phyloP scores from a whole-genome alignment of 2,888 invertebrate genomes.

The Agonum fuliginosum region DNA sequence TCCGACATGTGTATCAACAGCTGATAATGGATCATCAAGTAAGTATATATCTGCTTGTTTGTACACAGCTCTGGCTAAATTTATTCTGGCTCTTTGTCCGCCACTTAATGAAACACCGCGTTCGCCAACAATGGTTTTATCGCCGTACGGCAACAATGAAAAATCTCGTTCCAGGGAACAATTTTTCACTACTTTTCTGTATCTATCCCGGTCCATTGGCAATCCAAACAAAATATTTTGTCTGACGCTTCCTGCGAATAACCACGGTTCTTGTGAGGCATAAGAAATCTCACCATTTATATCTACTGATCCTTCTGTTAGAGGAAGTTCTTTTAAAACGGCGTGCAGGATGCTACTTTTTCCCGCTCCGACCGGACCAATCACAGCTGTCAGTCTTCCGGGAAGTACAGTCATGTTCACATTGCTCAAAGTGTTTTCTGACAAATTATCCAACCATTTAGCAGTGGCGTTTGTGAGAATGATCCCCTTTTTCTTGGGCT shows the following conservation, averaged over 20 bases:
- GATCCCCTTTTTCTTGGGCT: slow-evolving; percentile 71
- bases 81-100: slow-evolving; percentile 92
- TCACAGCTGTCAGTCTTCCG: slow-evolving; percentile 74
- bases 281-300: slow-evolving; percentile 85
- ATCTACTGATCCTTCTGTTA: slow-evolving; percentile 79
- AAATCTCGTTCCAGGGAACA: slow-evolving; percentile 86
- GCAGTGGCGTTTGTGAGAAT: slow-evolving; percentile 79
- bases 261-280: slow-evolving; percentile 92
- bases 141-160: slow-evolving; percentile 85
- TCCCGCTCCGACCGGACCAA: slow-evolving; percentile 81
- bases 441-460: slow-evolving; percentile 78
- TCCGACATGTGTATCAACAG: slow-evolving; percentile 95
- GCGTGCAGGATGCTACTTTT: slow-evolving; percentile 77
- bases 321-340: slow-evolving; percentile 84
- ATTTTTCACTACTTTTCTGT: slow-evolving; percentile 80
- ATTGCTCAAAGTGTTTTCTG: slow-evolving; percentile 81
- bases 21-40: slow-evolving; percentile 93
- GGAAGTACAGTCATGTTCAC: slow-evolving; percentile 80
- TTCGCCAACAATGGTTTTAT: slow-evolving; percentile 89
- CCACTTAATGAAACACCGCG: slow-evolving; percentile 83
- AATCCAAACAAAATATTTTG: slow-evolving; percentile 96
- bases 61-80: slow-evolving; percentile 91
- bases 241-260: slow-evolving; percentile 87
- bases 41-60: slow-evolving; percentile 90
- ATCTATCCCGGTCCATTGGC: slow-evolving; percentile 80